Conservation (phyloP, 2,797 vertebrate genomes). For the Parauchenoglanis ngamensis region DNA sequence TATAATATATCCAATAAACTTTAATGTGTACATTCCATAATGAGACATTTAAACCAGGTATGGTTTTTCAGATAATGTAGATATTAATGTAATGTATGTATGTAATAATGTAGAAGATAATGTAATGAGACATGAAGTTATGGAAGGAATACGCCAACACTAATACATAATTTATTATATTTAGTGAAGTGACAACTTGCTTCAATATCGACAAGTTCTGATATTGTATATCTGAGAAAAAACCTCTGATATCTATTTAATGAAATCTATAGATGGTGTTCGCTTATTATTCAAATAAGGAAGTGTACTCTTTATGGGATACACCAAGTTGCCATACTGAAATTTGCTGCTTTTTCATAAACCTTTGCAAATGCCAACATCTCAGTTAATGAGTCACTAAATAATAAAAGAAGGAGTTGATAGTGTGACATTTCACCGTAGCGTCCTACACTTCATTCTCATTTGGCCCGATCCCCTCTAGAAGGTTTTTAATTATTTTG, state of each 20-base stretch:
- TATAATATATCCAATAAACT: neutral
- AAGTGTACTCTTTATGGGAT: neutral
- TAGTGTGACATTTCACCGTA: conserved; percentile 26
- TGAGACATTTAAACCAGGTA: neutral
- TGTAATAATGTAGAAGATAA: neutral
- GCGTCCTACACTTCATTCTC: conserved; percentile 23
- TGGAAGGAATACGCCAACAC: neutral
- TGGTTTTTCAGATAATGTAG: neutral
- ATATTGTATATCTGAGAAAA: conserved; percentile 10
- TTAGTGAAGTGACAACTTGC: conserved; percentile 22
- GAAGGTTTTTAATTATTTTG: conserved; percentile 46
- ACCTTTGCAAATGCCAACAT: conserved; percentile 39
- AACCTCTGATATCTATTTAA: neutral
- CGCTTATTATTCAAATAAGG: neutral
- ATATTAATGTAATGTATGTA: conserved; percentile 15
- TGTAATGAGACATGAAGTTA: conserved; percentile 23
- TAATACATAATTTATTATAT: conserved; percentile 22
- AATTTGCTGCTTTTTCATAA: conserved; percentile 17
- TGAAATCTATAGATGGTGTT: neutral
- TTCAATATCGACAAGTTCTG: neutral
- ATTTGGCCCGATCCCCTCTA: conserved; percentile 9
- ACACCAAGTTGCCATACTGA: neutral
- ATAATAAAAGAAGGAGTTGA: conserved; percentile 34
- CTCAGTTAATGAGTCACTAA: conserved; percentile 39
- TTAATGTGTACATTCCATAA: neutral